These are phyloP conservation scores for Manis javanica DNA, from an alignment of 2,797 vertebrate genomes.

Conservation along the genomic window DNA sequence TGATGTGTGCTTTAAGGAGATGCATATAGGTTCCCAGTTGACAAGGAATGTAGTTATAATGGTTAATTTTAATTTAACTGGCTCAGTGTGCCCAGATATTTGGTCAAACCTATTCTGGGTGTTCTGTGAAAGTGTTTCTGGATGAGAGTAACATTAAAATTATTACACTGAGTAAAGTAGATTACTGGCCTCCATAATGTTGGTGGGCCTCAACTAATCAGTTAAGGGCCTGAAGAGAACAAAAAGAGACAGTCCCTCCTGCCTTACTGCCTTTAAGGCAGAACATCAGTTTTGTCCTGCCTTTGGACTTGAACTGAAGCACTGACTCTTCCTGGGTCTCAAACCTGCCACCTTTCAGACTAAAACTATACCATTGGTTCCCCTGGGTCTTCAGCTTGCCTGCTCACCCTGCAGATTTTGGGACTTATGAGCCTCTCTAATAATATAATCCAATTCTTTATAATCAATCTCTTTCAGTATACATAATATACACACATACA, in stretches of 20 bases:
- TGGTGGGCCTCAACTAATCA: not conserved
- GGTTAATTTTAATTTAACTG: not conserved
- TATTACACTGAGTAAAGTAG: not conserved
- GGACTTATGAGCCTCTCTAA: not conserved
- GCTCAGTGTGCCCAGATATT: not conserved
- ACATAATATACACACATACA: too few species aligned
- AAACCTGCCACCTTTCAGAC: not conserved
- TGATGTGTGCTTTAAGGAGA: not conserved
- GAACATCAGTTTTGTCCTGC: not conserved
- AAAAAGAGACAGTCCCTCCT: not conserved
- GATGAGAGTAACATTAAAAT: not conserved
- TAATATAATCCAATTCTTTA: not conserved
- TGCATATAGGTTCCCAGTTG: not conserved
- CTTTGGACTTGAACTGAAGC: not conserved
- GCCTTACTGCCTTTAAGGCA: not conserved
- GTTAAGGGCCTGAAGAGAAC: not conserved
- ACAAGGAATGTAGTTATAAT: not conserved
- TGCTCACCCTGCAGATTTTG: not conserved
- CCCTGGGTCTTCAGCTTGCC: not conserved
- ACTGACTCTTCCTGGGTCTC: not conserved
- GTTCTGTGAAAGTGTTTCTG: not conserved
- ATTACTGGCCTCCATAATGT: not conserved
- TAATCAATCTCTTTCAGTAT: not conserved
- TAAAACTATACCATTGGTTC: not conserved
- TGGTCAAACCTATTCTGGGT: not conserved